Base-by-base conservation (phyloP, 2,888 invertebrate genomes). In the Amblyteles armatorius region DNA sequence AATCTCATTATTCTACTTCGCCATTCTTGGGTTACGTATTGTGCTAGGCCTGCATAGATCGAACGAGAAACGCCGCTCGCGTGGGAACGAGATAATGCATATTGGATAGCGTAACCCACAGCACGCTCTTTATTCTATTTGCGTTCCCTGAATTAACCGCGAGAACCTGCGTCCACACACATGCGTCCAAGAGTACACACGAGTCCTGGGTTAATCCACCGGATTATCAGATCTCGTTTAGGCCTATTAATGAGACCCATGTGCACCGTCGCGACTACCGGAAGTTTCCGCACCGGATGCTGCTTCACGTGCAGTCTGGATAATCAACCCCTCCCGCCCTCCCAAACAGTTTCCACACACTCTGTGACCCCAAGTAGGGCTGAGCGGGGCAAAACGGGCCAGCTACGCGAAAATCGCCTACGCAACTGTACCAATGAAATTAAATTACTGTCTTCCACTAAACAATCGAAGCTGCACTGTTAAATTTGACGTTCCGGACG, bases 41-140 rank as follows among this genome's bases (percentile, higher is more conserved):
- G 57, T 65, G 48, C 33, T 36, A 5, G 60, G 60, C 48, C 48
- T 22, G 36, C n/a, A 13, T 22, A 44, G 69, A 74, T 83, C 52
- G 73, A 79, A 74, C 68, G 50, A 72, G 63, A 63, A 79, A 63
- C 16, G 29, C n/a, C 7, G 29, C 63, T 71, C 48, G 63, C 71
- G 79, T 83, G 79, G 79, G 83, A 83, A 83, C 71, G 79, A 65
- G 65, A 76, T 83, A 83, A 83, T 79, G 79, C 71, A 83, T 74
- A 83, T 83, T 79, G 71, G 74, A 79, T 79, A 83, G 60, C 73
- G 73, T 73, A 79, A 79, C 78, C 55, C 16, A 22, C 74, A 48
- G 9, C 63, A 29, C 33, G 63, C 29, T 63, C 26, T 63, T 63
- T 29, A 63, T 33, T 63, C 63, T 6, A 33, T n/a, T 33, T 33